Evolutionary conservation across 1,140 invertebrate genomes (phyloP).

Genomic region (Rhagoletis zephyria): DNA sequence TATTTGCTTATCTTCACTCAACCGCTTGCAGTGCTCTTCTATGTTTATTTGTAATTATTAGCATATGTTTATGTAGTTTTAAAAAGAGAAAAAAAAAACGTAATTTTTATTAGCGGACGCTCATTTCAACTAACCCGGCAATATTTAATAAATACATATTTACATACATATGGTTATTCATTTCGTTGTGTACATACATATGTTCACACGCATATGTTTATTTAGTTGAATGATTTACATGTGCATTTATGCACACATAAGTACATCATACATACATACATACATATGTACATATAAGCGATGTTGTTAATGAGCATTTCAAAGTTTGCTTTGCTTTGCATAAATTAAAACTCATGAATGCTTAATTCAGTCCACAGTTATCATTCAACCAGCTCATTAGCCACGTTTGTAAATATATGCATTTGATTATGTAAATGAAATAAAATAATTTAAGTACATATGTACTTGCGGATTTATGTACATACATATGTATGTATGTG

Average conservation of each 20-base stretch:
- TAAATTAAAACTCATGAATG: background rate
- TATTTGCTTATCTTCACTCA: background rate
- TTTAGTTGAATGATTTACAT: too few species aligned
- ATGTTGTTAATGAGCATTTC: background rate
- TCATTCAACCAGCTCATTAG: background rate
- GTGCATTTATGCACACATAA: background rate
- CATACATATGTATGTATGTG: too few species aligned
- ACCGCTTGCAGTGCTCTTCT: background rate
- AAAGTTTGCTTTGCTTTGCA: background rate
- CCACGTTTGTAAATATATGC: background rate
- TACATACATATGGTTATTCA: background rate
- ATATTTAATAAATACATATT: background rate
- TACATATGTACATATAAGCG: too few species aligned
- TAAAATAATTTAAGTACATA: too few species aligned
- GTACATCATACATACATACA: too few species aligned
- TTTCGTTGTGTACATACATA: background rate
- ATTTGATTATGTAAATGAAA: too few species aligned
- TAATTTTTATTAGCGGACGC: background rate
- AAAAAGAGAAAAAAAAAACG: background rate
- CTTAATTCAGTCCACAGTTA: background rate
- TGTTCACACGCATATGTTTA: background rate
- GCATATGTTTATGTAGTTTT: background rate
- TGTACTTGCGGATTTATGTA: too few species aligned
- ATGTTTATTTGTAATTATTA: background rate
- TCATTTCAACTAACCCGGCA: background rate